A percentile compares a stretch with the other conserved stretches of the same genome.
These are phyloP conservation scores for Hoplias malabaricus DNA, from an alignment of 2,113 vertebrate genomes.

Conservation along the genomic window DNA sequence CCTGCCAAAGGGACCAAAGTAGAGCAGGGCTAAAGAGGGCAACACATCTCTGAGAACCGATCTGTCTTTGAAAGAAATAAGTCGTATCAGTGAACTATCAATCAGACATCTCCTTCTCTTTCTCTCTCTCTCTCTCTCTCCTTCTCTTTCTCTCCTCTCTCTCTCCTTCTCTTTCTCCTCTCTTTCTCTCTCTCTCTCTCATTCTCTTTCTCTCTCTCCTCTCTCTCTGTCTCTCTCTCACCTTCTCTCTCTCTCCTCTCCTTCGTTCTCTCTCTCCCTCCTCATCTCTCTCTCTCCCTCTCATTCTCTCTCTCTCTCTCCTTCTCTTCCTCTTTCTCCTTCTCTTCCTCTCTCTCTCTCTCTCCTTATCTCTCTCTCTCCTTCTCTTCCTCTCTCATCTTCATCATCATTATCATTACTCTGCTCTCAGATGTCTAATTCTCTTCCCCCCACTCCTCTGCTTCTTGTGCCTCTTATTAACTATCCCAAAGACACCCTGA, in stretches of 20 bases:
- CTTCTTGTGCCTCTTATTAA: conserved; percentile 7
- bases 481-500: neutral
- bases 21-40: neutral
- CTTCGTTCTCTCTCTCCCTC: neutral
- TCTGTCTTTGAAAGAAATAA: neutral
- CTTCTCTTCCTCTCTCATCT: neutral
- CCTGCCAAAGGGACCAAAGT: conserved; percentile 13
- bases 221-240: too few relatives aligned
- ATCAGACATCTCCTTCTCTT: neutral
- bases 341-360: too few relatives aligned
- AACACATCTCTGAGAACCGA: neutral
- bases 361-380: neutral
- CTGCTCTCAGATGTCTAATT: neutral
- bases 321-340: too few relatives aligned
- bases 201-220: too few relatives aligned
- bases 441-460: too few relatives aligned
- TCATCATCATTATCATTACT: neutral
- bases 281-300: conserved; percentile 14
- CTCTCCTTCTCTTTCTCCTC: too few relatives aligned
- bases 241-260: neutral
- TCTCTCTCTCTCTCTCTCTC: neutral
- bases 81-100: neutral
- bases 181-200: too few relatives aligned
- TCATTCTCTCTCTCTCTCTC: too few relatives aligned
- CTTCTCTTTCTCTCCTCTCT: too few relatives aligned